A percentile compares a stretch with the other conserved stretches of the same genome.
Conservation (phyloP, 2,888 invertebrate species). For the Dorcus parallelipipedus region DNA sequence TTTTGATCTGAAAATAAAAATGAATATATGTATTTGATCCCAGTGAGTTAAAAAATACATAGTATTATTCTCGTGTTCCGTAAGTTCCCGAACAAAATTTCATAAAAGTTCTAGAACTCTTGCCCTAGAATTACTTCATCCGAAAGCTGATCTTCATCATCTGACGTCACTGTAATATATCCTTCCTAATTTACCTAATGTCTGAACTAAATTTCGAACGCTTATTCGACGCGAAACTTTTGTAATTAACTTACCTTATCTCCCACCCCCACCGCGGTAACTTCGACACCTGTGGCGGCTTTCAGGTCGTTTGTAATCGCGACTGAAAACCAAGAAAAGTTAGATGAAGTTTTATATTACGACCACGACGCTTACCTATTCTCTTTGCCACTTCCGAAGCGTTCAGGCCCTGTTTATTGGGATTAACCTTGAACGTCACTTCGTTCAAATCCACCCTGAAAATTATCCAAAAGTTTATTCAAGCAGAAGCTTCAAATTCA, state of each 20-base stretch:
- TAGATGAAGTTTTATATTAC: not conserved
- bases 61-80: no score
- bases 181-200: no score
- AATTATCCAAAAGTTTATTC: constrained; percentile 28
- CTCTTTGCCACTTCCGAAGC: constrained; percentile 63
- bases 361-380: constrained; percentile 56
- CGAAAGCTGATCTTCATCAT: no score
- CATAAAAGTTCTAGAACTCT: no score
- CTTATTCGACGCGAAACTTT: no score
- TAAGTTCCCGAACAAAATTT: no score
- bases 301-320: constrained; percentile 65
- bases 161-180: no score
- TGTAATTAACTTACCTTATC: constrained; percentile 61
- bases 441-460: constrained; percentile 71
- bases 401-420: constrained; percentile 62
- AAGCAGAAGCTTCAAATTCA: not conserved
- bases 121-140: no score
- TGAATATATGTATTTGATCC: not conserved
- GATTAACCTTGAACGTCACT: constrained; percentile 72
- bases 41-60: no score
- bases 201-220: no score
- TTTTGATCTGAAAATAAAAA: constrained; percentile 46
- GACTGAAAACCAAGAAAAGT: constrained; percentile 3
- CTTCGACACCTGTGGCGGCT: constrained; percentile 64
- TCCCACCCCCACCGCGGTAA: constrained; percentile 73